Evolutionary conservation across 2,797 vertebrate species (phyloP).

Genomic region (Clamator glandarius): DNA sequence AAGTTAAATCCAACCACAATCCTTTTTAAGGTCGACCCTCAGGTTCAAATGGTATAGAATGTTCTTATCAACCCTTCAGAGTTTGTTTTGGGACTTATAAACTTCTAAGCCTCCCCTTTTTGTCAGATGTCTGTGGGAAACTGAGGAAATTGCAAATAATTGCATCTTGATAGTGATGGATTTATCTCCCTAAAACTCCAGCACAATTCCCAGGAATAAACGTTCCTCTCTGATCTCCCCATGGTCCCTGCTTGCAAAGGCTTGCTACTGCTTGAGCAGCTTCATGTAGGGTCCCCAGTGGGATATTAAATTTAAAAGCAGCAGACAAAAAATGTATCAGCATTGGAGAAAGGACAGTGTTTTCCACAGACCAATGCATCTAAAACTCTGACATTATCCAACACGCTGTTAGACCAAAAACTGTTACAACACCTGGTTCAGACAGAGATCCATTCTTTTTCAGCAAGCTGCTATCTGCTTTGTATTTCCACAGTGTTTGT

Average conservation of each 20-base stretch:
- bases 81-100: constrained; percentile 9
- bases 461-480: not conserved
- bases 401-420: not conserved
- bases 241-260: not conserved
- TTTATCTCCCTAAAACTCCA: constrained; percentile 55
- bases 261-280: not conserved
- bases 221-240: constrained; percentile 4
- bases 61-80: constrained; percentile 43
- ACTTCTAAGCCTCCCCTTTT: not conserved
- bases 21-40: not conserved
- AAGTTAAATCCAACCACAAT: constrained; percentile 27
- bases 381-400: not conserved
- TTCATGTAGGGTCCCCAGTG: not conserved
- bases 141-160: constrained; percentile 24
- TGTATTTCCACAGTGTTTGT: not conserved
- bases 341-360: not conserved
- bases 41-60: not conserved
- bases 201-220: constrained; percentile 29
- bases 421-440: not conserved
- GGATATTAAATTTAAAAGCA: constrained; percentile 56
- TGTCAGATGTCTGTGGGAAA: not conserved
- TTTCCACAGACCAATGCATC: not conserved
- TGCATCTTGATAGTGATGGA: constrained; percentile 23
- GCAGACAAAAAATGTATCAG: not conserved
- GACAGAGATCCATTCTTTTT: not conserved